Conservation (phyloP, 2,888 invertebrate genomes). For the Macaria liturata region DNA sequence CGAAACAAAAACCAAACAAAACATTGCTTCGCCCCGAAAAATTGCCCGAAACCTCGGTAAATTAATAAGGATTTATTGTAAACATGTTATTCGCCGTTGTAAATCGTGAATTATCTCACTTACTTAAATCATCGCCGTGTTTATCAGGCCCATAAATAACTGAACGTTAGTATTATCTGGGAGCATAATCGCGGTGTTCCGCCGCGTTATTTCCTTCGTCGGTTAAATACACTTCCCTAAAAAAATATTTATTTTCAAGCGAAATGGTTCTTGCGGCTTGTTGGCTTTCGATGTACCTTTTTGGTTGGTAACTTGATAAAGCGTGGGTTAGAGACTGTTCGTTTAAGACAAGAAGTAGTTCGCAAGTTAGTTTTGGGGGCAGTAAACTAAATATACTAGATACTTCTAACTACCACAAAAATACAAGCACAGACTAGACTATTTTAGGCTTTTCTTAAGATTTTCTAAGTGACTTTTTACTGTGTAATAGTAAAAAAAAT, state of each 20-base stretch:
- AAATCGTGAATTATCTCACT: slow-evolving; percentile 68
- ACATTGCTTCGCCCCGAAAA: slow-evolving; percentile 1
- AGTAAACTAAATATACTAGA: no score
- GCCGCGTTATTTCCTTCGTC: slow-evolving; percentile 66
- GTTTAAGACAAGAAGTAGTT: no score
- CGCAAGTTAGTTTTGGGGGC: no score
- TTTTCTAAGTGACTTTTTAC: no score
- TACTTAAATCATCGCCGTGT: slow-evolving; percentile 74
- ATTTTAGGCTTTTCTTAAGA: no score
- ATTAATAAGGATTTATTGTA: slow-evolving; percentile 55
- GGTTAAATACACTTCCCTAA: slow-evolving; percentile 68
- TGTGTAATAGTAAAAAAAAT: no score
- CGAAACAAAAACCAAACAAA: slow-evolving; percentile 1
- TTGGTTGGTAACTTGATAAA: no score
- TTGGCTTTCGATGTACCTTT: slow-evolving; percentile 48
- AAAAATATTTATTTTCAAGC: slow-evolving; percentile 62
- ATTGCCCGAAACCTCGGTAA: slow-evolving; percentile 17
- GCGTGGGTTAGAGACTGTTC: no score
- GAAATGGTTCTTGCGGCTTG: slow-evolving; percentile 48
- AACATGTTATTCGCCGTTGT: slow-evolving; percentile 67
- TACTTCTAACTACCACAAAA: no score
- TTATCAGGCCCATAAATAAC: slow-evolving; percentile 74
- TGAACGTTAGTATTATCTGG: slow-evolving; percentile 61
- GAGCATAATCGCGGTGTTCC: slow-evolving; percentile 72
- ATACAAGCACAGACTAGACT: no score